Base-by-base conservation (phyloP, 2,797 vertebrate species). In the Pachyuromys duprasi region DNA sequence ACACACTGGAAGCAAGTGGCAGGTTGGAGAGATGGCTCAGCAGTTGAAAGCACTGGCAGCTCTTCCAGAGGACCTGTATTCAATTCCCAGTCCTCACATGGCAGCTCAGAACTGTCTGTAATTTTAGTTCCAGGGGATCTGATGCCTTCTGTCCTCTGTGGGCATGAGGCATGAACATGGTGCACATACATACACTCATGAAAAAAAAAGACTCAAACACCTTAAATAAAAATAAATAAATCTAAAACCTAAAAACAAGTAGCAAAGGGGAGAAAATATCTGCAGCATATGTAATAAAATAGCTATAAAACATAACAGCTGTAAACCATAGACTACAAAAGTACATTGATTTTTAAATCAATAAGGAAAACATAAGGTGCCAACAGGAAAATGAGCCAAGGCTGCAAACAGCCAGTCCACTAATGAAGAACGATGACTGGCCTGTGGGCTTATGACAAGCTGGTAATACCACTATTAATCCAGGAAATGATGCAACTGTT, bases 311-410 rank as follows among this genome's bases (percentile, higher is more conserved):
- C 75, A 74, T 49, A 80, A 84, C 6, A 94, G 80, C 18, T 87
- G 39, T 55, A 91, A 89, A 42, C 72, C 83, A 13, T 31, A 83
- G 89, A 94, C 87, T 87, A 49, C 33, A 75, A 84, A 87, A 81
- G 60, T 26, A 4, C 60, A 76, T 91, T 92, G 83, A 80, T 91
- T 95, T 93, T 49, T 83, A 67, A 90, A 88, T 94, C 72, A 81
- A 79, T 90, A 83, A 92, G 72, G n/a, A 95, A 97, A 95, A 76
- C 26, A 75, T 60, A 42, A 83, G n/a, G 33, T 53, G 86, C 17
- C n/a, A 49, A 57, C 2, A 74, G 84, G 89, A 92, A 94, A 94
- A 89, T 75, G n/a, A 86, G 42, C 31, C 36, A 53, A 82, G 9
- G n/a, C 39, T 33, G 39, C 45, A 75, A 22, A 12, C 42, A 80